Percentiles rank a stretch among this genome's conserved stretches.
phyloP scores from a whole-genome alignment of 1,140 invertebrate species.

The Parapsyche elsis region DNA sequence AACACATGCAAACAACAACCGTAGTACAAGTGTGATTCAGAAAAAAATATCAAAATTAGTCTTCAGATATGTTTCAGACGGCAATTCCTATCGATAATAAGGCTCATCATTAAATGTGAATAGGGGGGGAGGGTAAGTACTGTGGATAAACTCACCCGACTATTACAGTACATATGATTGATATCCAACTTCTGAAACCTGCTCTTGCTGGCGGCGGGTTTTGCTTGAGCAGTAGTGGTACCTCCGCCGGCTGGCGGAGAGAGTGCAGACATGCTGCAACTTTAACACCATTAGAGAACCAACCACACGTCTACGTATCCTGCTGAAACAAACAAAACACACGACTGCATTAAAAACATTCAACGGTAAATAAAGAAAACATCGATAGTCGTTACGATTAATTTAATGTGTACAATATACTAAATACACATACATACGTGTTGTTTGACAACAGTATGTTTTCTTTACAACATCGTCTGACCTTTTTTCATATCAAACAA shows the following conservation, averaged over 20 bases:
- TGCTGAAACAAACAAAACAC: slow-evolving; percentile 54
- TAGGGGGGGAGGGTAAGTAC: not conserved
- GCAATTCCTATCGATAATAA: slow-evolving; percentile 34
- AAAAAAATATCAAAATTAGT: not conserved
- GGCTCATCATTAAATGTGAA: slow-evolving; percentile 19
- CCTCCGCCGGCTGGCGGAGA: slow-evolving; percentile 69
- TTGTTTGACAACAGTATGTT: too few relatives aligned
- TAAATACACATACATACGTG: too few relatives aligned
- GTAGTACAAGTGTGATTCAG: not conserved
- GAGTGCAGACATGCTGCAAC: slow-evolving; percentile 70
- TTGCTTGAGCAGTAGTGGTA: slow-evolving; percentile 60
- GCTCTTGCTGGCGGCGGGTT: slow-evolving; percentile 75
- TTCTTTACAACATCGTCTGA: too few relatives aligned
- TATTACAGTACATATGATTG: slow-evolving; percentile 94
- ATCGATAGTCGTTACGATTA: too few relatives aligned
- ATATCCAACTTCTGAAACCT: slow-evolving; percentile 97
- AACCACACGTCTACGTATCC: slow-evolving; percentile 61
- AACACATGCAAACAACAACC: not conserved
- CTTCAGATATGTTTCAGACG: slow-evolving; percentile 37
- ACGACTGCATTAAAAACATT: not conserved
- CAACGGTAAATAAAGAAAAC: too few relatives aligned
- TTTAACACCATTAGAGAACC: slow-evolving; percentile 69
- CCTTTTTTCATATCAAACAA: too few relatives aligned
- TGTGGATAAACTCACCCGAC: slow-evolving; percentile 72
- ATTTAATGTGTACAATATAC: too few relatives aligned